Evolutionary conservation across 2,888 invertebrate species (phyloP).

Genomic region (Stratiomys singularior): DNA sequence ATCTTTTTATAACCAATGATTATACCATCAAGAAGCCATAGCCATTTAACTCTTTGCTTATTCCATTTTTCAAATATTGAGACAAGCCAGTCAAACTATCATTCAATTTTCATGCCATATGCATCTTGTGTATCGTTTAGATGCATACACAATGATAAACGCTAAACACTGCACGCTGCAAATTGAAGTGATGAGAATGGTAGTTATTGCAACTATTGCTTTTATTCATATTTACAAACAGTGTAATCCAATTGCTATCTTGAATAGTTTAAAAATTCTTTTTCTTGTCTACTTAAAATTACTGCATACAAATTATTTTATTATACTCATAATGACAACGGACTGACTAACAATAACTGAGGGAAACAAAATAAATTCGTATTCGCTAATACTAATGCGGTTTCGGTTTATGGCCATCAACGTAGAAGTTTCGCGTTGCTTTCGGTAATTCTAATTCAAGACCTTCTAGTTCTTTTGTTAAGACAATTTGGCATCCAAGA

Average conservation of each 20-base stretch:
- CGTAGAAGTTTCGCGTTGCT: constrained; percentile 95
- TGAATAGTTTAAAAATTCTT: neutral
- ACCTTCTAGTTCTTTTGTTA: constrained; percentile 89
- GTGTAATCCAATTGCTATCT: neutral
- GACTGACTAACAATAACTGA: neutral
- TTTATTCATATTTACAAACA: constrained; percentile 11
- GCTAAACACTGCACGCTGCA: no score
- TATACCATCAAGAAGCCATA: no score
- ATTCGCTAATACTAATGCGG: constrained; percentile 76
- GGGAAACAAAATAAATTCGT: neutral
- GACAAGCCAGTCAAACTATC: no score
- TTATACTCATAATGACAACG: neutral
- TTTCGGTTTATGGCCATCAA: constrained; percentile 96
- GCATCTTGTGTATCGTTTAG: no score
- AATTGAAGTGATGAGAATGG: no score
- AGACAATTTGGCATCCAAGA: constrained; percentile 91
- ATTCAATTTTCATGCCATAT: no score
- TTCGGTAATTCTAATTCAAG: constrained; percentile 83
- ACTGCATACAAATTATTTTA: no score
- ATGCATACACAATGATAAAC: no score
- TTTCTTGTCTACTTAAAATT: no score
- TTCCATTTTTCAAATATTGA: no score
- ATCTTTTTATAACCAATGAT: no score
- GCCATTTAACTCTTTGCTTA: no score
- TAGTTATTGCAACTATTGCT: neutral